Evolutionary conservation across 2,113 vertebrate species (phyloP), one percentile per base, ranked within the genome.

Genomic region (Ascaphus truei): DNA sequence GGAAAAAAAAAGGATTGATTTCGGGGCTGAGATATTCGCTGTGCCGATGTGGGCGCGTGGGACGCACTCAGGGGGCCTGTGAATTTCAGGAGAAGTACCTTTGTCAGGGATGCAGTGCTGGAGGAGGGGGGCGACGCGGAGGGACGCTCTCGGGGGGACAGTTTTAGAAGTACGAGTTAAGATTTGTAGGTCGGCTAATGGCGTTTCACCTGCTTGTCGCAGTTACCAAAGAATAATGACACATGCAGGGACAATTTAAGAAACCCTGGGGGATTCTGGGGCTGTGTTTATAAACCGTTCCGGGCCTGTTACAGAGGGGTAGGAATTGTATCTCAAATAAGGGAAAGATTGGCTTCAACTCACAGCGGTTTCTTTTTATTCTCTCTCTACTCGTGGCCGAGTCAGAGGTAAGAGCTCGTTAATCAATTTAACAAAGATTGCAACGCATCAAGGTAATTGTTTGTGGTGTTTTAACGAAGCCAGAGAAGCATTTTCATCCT

Each of bases 201-300:
- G 65, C 55, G 37, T 68, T 59, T 68, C 65, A 59, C 65, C 29
- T 48, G 29, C 53, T 68, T 68, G 65, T 68, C 55, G 37, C 41
- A 59, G 41, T 39, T 43, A 25, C 27, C 16, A 33, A 60, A 47
- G 51, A 68, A n/a, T n/a, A 68, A 68, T 59, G 31, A 47, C 31
- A 68, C 55, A 50, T 37, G 50, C 29, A 68, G 45, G 55, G 60
- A 59, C 66, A 59, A 59, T 68, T 58, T 68, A 68, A 27, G 18
- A 48, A 59, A 58, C 60, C 41, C 22, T 15, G 7, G 30, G 15
- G 33, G 51, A 59, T 60, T 50, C 26, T 26, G 45, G 15, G 30
- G n/a, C 12, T 18, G 29, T 2, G 7, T 16, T 62, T 23, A 33
- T 33, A 20, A 48, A 33, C 15, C 6, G 26, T 59, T 50, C 43